Base-by-base conservation (phyloP, 2,888 invertebrate species). In the Uropetala carovei region DNA sequence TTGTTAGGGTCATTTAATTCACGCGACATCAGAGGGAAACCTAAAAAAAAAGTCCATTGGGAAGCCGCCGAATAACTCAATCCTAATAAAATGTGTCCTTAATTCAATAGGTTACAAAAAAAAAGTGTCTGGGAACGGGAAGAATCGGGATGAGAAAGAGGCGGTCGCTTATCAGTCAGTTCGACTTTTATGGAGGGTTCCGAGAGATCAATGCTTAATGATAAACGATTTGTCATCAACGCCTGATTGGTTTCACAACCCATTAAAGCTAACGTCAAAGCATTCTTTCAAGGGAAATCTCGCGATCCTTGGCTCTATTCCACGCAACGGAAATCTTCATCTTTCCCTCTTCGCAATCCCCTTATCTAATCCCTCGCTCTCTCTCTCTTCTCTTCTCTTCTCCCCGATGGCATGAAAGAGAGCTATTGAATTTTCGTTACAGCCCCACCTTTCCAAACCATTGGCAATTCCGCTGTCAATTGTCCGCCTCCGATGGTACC, bases 181-280 rank as follows among this genome's bases (percentile, higher is more conserved):
- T 27, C 22, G 85, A 85, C 59, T 58, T 85, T 85, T 57, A 85
- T 58, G 58, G 58, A 85, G 30, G 8, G 56, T 57, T 57, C n/a
- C 30, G 56, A 27, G 22, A 58, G 57, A 59, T 27, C 59, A 58
- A 59, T 58, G 56, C 85, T 75, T 27, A 57, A 0, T 11, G 59
- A 27, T 59, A 27, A 59, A 22, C 85, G 85, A 85, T 85, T 59
- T 58, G 85, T 85, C 85, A 85, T 59, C 59, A 59, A 85, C 85
- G 85, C 85, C 58, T 56, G 85, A 85, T 85, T 59, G 85, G 85
- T 56, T 85, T 85, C 85, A 59, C 59, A 59, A 85, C 58, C 85
- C 58, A 85, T 85, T 85, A 85, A n/a, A 59, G 58, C 85, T 22
- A 85, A 58, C 43, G 85, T 58, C 58, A 22, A 75, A 75, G 75